Percentiles rank a stretch among this genome's conserved stretches.
phyloP scores from a whole-genome alignment of 2,888 invertebrate species.

The Azorinus chamasolen region DNA sequence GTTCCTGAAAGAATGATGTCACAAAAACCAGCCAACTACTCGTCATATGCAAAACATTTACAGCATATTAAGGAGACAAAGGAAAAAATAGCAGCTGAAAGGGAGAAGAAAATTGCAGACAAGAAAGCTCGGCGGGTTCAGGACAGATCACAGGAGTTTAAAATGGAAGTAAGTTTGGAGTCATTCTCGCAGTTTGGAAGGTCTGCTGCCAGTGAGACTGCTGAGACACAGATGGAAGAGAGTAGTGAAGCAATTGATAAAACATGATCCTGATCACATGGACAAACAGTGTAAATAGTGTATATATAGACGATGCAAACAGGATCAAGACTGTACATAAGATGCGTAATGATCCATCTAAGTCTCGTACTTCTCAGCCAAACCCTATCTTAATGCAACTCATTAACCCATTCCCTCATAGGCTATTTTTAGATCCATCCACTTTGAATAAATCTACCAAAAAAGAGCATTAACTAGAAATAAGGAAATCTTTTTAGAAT shows the following conservation, averaged over 20 bases:
- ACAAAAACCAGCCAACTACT: conserved; percentile 75
- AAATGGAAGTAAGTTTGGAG: conserved; percentile 72
- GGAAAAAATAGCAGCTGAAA: conserved; percentile 33
- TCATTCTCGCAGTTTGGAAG: conserved; percentile 17
- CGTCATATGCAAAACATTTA: conserved; percentile 76
- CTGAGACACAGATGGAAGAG: conserved; percentile 20
- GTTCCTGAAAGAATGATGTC: conserved; percentile 79
- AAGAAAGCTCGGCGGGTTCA: conserved; percentile 43
- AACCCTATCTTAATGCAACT: no score
- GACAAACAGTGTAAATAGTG: no score
- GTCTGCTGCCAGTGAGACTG: neutral
- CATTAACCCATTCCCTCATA: no score
- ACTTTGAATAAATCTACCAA: no score
- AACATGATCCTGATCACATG: neutral
- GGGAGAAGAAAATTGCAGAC: conserved; percentile 32
- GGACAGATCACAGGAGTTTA: conserved; percentile 49
- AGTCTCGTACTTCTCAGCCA: no score
- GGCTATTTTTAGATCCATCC: no score
- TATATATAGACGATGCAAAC: no score
- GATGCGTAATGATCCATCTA: no score
- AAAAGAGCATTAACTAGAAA: no score
- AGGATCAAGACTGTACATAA: no score
- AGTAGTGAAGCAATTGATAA: conserved; percentile 3
- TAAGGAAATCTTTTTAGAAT: no score
- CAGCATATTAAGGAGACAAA: conserved; percentile 50